phyloP scores from a whole-genome alignment of 2,113 vertebrate species.

The Tenebrosternarchus preto region DNA sequence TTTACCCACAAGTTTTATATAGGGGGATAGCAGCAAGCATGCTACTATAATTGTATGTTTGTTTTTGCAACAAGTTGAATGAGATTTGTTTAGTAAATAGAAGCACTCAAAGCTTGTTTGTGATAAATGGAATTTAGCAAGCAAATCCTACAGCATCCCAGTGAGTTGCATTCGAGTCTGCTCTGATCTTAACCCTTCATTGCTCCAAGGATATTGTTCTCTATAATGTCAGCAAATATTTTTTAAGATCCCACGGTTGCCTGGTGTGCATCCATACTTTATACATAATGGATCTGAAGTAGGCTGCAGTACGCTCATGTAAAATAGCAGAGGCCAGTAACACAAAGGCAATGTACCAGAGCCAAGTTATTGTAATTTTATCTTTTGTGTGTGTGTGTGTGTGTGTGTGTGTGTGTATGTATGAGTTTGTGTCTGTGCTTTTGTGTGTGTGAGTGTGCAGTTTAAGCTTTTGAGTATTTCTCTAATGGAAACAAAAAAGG shows the following conservation, averaged over 20 bases:
- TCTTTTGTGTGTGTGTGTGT: constrained; percentile 23
- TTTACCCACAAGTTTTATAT: no score
- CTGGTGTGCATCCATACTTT: not conserved
- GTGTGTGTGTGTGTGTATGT: not conserved
- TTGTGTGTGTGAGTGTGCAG: not conserved
- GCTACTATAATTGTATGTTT: not conserved
- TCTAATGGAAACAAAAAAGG: constrained; percentile 25
- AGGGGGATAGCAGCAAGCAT: not conserved
- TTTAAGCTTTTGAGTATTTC: constrained; percentile 31
- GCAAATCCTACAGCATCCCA: not conserved
- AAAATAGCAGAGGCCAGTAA: constrained; percentile 33
- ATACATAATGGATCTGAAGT: constrained; percentile 31
- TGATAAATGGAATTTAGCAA: not conserved
- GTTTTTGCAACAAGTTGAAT: not conserved
- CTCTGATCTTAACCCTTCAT: constrained; percentile 15
- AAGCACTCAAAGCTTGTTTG: constrained; percentile 5
- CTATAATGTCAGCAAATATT: constrained; percentile 34
- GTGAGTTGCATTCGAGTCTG: not conserved
- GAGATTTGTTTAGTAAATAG: not conserved
- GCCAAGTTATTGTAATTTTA: constrained; percentile 28
- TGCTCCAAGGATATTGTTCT: not conserved
- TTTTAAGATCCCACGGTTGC: constrained; percentile 15
- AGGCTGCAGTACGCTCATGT: constrained; percentile 38
- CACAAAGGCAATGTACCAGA: constrained; percentile 36
- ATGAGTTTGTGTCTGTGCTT: constrained; percentile 16